Base-by-base conservation (phyloP, 2,888 invertebrate genomes). In the Labia minor region DNA sequence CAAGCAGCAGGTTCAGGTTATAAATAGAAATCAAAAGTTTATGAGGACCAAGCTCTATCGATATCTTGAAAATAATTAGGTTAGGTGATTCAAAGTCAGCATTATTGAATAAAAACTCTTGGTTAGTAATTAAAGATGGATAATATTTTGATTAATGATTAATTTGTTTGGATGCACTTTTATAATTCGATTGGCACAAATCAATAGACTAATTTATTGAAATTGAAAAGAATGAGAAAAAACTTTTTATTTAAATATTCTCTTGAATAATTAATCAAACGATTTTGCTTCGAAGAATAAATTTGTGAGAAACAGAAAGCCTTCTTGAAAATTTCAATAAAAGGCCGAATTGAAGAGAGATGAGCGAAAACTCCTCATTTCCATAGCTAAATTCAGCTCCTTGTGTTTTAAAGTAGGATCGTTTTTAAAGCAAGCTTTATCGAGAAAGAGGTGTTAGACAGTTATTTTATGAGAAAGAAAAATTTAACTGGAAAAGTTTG, bases 281-380 rank as follows among this genome's bases (percentile, higher is more conserved):
- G 49, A 49, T 49, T 49, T 49, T 49, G 26, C 4, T 49, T 49
- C 14, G 49, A 49, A 14, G 49, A 49, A 49, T 49, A 49, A 49
- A 49, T 49, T 49, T 11, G 14, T 8, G 49, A 49, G 16, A 49
- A 11, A 49, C 3, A 49, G 49, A 49, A 49, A 49, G 49, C n/a
- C 4, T 49, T 49, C 49, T 49, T 49, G 49, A 49, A 49, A 49
- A n/a, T 49, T 49, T 49, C 49, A 49, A 49, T 49, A 49, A 49
- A 49, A n/a, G 49, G 49, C 49, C 16, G 8, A 14, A 49, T 16
- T 49, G 16, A 49, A 14, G 49, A 16, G 49, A 49, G 49, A 49
- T 4, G n/a, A 10, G 49, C 3, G 49, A 16, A 14, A 2, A 16
- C 8, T 26, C 26, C 49, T 49, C 49, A 49, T 49, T 49, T 49